Evolutionary conservation across 2,888 invertebrate species (phyloP).

Genomic region (Pecten maximus): DNA sequence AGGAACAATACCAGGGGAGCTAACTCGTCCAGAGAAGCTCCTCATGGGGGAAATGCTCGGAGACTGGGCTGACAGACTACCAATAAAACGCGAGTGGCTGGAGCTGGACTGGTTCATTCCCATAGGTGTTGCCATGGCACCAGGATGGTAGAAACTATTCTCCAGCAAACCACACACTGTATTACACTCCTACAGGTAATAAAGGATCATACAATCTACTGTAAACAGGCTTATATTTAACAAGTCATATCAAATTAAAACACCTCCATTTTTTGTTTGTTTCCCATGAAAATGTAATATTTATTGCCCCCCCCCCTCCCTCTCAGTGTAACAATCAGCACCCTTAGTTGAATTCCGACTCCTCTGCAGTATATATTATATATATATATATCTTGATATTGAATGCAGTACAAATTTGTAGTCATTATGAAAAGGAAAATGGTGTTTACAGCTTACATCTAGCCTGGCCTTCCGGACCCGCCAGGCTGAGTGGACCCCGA

Average conservation of each 20-base stretch:
- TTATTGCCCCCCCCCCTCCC: too few species aligned
- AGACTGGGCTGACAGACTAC: constrained; percentile 77
- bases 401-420: too few species aligned
- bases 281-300: too few species aligned
- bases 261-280: too few species aligned
- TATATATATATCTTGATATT: too few species aligned
- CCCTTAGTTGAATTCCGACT: too few species aligned
- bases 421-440: not conserved
- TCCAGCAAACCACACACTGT: constrained; percentile 67
- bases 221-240: too few species aligned
- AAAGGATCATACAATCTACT: not conserved
- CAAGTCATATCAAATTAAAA: too few species aligned
- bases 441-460: constrained; percentile 85
- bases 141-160: constrained; percentile 70
- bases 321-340: too few species aligned
- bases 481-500: constrained; percentile 92
- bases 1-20: constrained; percentile 71
- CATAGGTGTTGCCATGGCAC: constrained; percentile 61
- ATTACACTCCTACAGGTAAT: constrained; percentile 63
- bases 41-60: constrained; percentile 78
- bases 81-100: constrained; percentile 68
- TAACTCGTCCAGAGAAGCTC: constrained; percentile 76
- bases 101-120: constrained; percentile 69
- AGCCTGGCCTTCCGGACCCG: constrained; percentile 89
- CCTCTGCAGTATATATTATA: too few species aligned